Evolutionary conservation across 2,113 vertebrate species (phyloP), one percentile per base, ranked within the genome.

Genomic region (Hyperoodon ampullatus): DNA sequence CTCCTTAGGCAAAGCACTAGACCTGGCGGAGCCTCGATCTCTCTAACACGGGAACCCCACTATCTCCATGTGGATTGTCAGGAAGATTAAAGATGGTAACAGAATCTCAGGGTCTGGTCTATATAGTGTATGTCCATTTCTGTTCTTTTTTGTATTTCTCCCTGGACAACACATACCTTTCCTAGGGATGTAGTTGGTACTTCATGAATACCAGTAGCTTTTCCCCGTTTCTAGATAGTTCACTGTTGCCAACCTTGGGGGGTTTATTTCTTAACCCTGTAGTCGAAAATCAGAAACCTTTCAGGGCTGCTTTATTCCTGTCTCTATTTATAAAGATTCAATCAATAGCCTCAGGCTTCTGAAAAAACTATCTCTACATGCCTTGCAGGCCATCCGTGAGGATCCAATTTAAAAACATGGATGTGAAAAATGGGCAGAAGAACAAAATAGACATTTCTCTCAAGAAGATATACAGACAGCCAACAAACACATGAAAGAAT

Each of bases 321-420:
- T 82, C 72, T 94, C 63, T 83, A 7, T 61, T 87, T 83, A 61
- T 44, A 92, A 91, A 88, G 88, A 94, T 19, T 75, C 61, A 42
- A 61, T 88, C 50, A 70, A 39, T 8, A 94, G 82, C 50, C 33
- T 84, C 39, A 68, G 53, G 44, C 72, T 60, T 90, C 78, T 87
- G 65, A 86, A 74, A 75, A 65, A 81, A 81, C 66, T n/a, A 24
- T 71, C 39, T 91, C 39, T 81, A 60, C n/a, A 15, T 47, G 81
- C 63, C 47, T 81, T 53, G 21, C 66, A 26, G 80, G 39, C 13
- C 28, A 26, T 39, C 74, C 35, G 14, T 39, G 61, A 50, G 42
- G 53, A 78, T 30, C 7, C 78, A 77, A 16, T 74, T 75, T 44
- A 39, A 58, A 87, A 21, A 11, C 39, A 61, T 6, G 66, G 39